Base-by-base conservation (phyloP, 2,888 invertebrate species). In the Acanthoscelides obtectus region DNA sequence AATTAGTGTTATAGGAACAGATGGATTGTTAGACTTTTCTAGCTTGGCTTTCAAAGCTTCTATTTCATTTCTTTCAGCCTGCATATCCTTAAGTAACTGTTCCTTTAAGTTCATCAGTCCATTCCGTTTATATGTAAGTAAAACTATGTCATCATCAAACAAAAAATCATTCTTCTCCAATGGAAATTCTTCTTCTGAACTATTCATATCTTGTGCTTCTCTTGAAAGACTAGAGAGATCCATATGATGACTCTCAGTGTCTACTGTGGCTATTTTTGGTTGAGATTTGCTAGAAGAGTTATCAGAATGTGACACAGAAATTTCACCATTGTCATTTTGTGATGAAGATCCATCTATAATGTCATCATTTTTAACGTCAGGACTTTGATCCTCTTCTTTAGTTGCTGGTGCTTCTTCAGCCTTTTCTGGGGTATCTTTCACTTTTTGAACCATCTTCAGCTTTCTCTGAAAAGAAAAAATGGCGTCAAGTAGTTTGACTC, bases 51-150 rank as follows among this genome's bases (percentile, higher is more conserved):
- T 72, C 22, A 83, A 69, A 71, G 81, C 78, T 17, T 75, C 89
- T 19, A 94, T 91, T 86, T 94, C 93, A 65, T 90, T 90, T 78
- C 90, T 90, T 84, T 94, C 94, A 0, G 89, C 88, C 80, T 90
- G 89, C 70, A 94, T 93, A 80, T 91, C 90, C 0, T 90, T 89
- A 81, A 91, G 90, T 17, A 94, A 84, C 68, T 91, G 87, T 0
- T 90, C 89, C 76, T 93, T 92, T 79, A 94, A 87, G 75, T 90
- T 90, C 25, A 92, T 83, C 74, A 92, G 87, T 77, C 90, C 90
- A 1, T 89, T 89, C 77, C 91, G 90, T 82, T 91, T 91, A n/a
- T 91, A 84, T 81, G 92, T 90, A 4, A 91, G 81, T 70, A 90
- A 84, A 12, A 76, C 71, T 69, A 76, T 74, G 64, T 75, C 68